Evolutionary conservation across 2,797 vertebrate genomes (phyloP).

Genomic region (Lophotriccus pileatus): DNA sequence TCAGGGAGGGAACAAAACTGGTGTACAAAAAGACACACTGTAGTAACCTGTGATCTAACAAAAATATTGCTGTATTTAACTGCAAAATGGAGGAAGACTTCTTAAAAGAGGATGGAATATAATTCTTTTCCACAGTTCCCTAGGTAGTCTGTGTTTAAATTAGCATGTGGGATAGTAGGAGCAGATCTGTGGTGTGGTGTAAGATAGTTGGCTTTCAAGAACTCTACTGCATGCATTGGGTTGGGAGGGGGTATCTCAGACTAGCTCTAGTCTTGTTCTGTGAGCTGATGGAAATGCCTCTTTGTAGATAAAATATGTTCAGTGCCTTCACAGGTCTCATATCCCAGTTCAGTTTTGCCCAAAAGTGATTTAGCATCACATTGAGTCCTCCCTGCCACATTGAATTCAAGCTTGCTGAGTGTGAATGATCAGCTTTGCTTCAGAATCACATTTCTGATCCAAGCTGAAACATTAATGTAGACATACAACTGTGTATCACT

Average conservation of each 20-base stretch:
- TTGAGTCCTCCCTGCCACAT: not conserved
- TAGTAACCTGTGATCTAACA: not conserved
- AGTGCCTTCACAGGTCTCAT: not conserved
- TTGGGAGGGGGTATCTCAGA: not conserved
- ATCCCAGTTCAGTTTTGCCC: not conserved
- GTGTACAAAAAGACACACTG: not conserved
- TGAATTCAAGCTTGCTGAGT: not conserved
- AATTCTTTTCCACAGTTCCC: not conserved
- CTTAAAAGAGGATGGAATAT: not conserved
- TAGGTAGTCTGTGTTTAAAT: not conserved
- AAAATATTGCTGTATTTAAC: not conserved
- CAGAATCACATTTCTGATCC: not conserved
- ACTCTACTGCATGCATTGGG: not conserved
- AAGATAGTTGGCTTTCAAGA: not conserved
- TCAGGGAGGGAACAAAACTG: not conserved
- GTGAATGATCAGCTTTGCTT: not conserved
- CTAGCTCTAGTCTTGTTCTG: not conserved
- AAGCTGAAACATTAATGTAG: not conserved
- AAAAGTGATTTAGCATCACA: not conserved
- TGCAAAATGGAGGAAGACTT: not conserved
- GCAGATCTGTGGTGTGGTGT: not conserved
- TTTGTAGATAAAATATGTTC: fast-evolving
- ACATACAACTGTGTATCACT: not conserved
- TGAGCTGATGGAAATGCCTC: not conserved
- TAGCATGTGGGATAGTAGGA: not conserved